phyloP scores from a whole-genome alignment of 2,113 vertebrate genomes.

The Phalacrocorax brasilianus region DNA sequence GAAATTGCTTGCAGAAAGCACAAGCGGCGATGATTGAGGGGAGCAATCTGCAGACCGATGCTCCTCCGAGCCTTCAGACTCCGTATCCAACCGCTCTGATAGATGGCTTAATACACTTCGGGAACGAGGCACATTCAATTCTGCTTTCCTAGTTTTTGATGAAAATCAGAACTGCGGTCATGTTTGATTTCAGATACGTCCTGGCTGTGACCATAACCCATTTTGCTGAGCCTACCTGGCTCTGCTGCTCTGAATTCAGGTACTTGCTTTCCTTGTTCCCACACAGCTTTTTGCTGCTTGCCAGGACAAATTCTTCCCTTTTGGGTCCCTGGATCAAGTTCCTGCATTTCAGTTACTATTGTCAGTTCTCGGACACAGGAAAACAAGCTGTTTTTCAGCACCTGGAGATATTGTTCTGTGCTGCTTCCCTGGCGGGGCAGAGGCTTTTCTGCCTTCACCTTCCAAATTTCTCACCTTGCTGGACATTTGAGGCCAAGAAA shows the following conservation, averaged over 20 bases:
- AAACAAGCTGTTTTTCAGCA: background rate
- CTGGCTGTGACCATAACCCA: background rate
- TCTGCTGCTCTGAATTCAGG: background rate
- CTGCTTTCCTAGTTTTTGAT: background rate
- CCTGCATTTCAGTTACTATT: background rate
- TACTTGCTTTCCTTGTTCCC: background rate
- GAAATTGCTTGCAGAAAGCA: background rate
- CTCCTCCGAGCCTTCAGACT: background rate
- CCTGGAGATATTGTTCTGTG: background rate
- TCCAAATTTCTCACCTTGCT: fast-evolving
- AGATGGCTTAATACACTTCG: background rate
- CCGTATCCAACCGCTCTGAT: fast-evolving
- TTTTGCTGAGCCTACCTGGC: background rate
- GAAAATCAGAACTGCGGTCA: background rate
- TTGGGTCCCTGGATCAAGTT: background rate
- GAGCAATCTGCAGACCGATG: background rate
- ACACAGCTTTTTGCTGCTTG: background rate
- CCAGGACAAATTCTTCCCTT: background rate
- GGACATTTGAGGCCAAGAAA: background rate
- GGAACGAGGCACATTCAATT: background rate
- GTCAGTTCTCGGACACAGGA: background rate
- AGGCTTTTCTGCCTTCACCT: background rate
- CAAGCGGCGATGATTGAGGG: background rate
- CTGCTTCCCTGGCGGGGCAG: background rate
- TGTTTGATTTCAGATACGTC: background rate